Evolutionary conservation across 2,113 vertebrate genomes (phyloP).

Genomic region (Puntigrus tetrazona): DNA sequence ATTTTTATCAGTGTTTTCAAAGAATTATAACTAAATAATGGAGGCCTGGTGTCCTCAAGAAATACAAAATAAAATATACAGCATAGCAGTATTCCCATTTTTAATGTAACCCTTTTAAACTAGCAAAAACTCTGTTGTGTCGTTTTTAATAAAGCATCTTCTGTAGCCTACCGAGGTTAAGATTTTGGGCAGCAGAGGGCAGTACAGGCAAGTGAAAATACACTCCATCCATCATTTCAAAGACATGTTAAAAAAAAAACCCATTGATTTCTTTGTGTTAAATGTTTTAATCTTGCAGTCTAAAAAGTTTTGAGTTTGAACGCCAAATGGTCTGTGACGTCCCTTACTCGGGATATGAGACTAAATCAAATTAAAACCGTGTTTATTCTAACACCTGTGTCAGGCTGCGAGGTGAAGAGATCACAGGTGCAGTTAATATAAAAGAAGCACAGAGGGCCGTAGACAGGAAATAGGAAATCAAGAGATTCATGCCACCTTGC

Average conservation of each 20-base stretch:
- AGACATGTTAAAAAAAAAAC: neutral
- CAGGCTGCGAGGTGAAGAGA: neutral
- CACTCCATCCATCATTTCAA: neutral
- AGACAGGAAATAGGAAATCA: conserved; percentile 11
- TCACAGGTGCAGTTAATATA: conserved; percentile 21
- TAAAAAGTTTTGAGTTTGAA: neutral
- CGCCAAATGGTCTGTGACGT: neutral
- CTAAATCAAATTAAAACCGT: conserved; percentile 13
- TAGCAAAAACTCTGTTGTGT: neutral
- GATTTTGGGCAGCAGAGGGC: conserved; percentile 40
- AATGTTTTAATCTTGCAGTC: neutral
- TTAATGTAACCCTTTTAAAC: neutral
- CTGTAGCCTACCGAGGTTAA: no score
- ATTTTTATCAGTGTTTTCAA: neutral
- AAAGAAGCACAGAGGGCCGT: neutral
- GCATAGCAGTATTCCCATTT: neutral
- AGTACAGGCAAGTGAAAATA: neutral
- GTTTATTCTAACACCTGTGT: conserved; percentile 26
- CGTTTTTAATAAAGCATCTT: neutral
- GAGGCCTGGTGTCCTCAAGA: neutral
- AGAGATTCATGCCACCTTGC: neutral
- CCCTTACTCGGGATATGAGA: neutral
- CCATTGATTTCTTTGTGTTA: neutral
- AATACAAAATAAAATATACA: neutral
- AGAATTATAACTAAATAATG: neutral